These are phyloP conservation scores for Drosophila parthenogenetica DNA, from an alignment of 2,888 invertebrate species.

Conservation along the genomic window DNA sequence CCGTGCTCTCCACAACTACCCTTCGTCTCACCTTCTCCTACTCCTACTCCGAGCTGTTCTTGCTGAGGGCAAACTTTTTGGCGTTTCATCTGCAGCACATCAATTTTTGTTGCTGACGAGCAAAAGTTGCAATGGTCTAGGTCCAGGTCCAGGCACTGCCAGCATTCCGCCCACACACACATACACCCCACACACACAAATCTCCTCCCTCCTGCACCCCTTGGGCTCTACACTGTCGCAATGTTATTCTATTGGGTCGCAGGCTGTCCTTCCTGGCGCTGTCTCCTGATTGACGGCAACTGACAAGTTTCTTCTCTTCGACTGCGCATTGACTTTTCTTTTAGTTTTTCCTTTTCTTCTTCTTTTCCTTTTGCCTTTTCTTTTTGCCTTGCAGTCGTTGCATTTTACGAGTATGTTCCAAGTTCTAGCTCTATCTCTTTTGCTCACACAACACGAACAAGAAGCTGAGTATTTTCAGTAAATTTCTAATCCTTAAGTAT, in stretches of 20 bases:
- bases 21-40: background rate
- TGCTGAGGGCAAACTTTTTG: constrained; percentile 79
- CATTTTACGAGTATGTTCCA: constrained; percentile 45
- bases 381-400: constrained; percentile 33
- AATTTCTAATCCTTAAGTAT: constrained; percentile 82
- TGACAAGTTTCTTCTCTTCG: constrained; percentile 81
- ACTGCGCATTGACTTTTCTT: constrained; percentile 78
- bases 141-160: constrained; percentile 47
- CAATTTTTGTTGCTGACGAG: constrained; percentile 82
- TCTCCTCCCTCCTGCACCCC: constrained; percentile 21
- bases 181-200: background rate
- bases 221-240: constrained; percentile 28
- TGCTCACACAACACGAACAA: constrained; percentile 20
- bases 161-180: constrained; percentile 14
- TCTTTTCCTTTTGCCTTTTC: background rate
- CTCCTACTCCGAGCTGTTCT: constrained; percentile 29
- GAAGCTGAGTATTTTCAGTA: constrained; percentile 76
- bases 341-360: constrained; percentile 7
- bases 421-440: constrained; percentile 47
- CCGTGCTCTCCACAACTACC: too few species aligned
- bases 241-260: constrained; percentile 78
- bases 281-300: constrained; percentile 79
- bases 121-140: constrained; percentile 75
- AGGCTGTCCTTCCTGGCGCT: constrained; percentile 50
- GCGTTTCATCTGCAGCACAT: constrained; percentile 82